Conservation (phyloP, 2,797 vertebrate genomes). For the Pelobates cultripes region DNA sequence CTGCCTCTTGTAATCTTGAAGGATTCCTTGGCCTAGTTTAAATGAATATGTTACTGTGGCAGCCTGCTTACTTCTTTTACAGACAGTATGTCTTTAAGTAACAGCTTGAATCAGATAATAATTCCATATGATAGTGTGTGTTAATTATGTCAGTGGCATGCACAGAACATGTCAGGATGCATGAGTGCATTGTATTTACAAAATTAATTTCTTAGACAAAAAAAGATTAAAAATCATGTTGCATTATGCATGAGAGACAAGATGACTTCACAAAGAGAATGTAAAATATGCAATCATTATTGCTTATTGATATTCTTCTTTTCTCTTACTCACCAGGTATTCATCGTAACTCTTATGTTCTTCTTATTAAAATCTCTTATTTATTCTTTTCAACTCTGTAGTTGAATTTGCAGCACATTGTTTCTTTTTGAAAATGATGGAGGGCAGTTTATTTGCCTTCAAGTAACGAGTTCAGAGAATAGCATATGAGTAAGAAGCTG, state of each 20-base stretch:
- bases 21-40: not conserved
- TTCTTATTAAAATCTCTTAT: not conserved
- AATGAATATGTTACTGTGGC: not conserved
- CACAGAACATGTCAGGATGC: not conserved
- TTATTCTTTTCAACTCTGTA: not conserved
- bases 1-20: too few species aligned
- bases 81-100: not conserved
- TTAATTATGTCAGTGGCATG: not conserved
- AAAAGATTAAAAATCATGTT: slow-evolving; percentile 16
- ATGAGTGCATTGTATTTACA: slow-evolving; percentile 23
- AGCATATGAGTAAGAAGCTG: not conserved
- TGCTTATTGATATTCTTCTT: not conserved
- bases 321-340: not conserved
- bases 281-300: not conserved
- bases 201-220: slow-evolving; percentile 14
- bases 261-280: not conserved
- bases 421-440: not conserved
- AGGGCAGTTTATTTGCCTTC: not conserved
- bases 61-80: not conserved
- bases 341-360: not conserved
- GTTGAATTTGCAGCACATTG: not conserved
- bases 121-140: not conserved
- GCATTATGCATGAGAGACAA: slow-evolving; percentile 22
- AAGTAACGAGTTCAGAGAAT: not conserved
- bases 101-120: not conserved